phyloP scores from a whole-genome alignment of 2,797 vertebrate genomes.

The Pangasius macronema region DNA sequence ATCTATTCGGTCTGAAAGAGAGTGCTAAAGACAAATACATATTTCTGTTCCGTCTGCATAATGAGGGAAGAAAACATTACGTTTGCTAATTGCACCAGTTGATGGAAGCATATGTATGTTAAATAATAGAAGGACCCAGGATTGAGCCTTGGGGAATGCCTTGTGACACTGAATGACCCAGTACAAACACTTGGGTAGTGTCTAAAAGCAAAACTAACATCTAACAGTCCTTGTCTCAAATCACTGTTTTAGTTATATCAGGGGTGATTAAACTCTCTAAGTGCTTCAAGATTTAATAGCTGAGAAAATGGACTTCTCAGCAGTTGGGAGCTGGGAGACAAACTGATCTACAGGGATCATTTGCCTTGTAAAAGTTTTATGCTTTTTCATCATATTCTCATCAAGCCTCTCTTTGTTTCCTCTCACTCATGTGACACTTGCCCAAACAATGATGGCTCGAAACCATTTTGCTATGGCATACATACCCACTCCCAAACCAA shows the following conservation, averaged over 20 bases:
- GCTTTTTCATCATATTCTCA: slow-evolving; percentile 46
- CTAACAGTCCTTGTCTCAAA: background rate
- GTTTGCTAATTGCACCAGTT: background rate
- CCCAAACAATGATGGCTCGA: slow-evolving; percentile 71
- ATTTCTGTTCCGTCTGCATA: background rate
- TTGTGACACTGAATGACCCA: background rate
- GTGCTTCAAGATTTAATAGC: slow-evolving; percentile 20
- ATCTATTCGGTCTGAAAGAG: background rate
- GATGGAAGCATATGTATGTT: background rate
- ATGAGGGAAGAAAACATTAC: background rate
- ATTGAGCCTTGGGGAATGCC: slow-evolving; percentile 23
- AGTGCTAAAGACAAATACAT: background rate
- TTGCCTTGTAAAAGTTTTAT: slow-evolving; percentile 56
- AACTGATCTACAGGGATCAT: slow-evolving; percentile 1
- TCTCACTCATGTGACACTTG: slow-evolving; percentile 75
- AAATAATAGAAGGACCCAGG: slow-evolving; percentile 1
- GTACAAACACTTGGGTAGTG: slow-evolving; percentile 7
- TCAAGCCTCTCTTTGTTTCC: slow-evolving; percentile 50
- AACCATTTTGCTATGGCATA: slow-evolving; percentile 60
- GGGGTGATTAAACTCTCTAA: slow-evolving; percentile 12
- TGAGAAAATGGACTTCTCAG: background rate
- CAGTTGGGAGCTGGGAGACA: background rate
- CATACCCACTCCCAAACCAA: background rate
- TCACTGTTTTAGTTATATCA: background rate
- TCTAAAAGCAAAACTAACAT: background rate